Evolutionary conservation across 2,888 invertebrate genomes (phyloP), one percentile per base, ranked within the genome.

Genomic region (Leuctra nigra): DNA sequence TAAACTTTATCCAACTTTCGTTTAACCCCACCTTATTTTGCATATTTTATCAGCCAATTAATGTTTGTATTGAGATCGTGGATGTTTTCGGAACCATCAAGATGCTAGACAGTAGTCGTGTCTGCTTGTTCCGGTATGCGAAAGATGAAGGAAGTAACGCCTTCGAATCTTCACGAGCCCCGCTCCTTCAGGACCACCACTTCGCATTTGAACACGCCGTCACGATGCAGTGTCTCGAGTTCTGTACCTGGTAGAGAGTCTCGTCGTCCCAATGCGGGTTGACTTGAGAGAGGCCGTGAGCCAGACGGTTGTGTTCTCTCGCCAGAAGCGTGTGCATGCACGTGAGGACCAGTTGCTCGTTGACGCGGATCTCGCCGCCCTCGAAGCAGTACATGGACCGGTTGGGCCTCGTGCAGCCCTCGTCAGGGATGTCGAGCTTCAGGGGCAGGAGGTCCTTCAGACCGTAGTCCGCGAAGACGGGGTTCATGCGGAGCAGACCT

Each of bases 231-330:
- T n/a, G n/a, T n/a, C n/a, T n/a, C n/a, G n/a, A n/a, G n/a, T n/a
- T 29, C 11, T 11, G 6, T 65, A 77, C 77, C 69, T 93, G 93
- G 77, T 86, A 94, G 1, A 93, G 72, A 0, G 87, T 92, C 73
- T 94, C 94, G 66, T 94, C 94, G 67, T 92, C 90, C 94, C 93
- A 94, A 69, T 91, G 91, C 0, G 91, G 91, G 73, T 95, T 94
- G 4, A 94, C 80, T 52, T 81, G 80, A 0, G 84, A 80, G 36
- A 96, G 72, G 4, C 76, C 84, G 53, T 79, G 81, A 0, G 94
- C 93, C 0, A 91, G 73, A 58, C 91, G 78, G 73, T 96, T 96
- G 71, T 96, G 95, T 69, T 95, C 91, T 58, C 93, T 77, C 0
- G 93, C 90, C 86, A 91, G 84, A 33, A 93, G 71, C 0, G 92